These are phyloP conservation scores for Hoplostethus mediterraneus DNA, from an alignment of 2,797 vertebrate species.

Conservation along the genomic window DNA sequence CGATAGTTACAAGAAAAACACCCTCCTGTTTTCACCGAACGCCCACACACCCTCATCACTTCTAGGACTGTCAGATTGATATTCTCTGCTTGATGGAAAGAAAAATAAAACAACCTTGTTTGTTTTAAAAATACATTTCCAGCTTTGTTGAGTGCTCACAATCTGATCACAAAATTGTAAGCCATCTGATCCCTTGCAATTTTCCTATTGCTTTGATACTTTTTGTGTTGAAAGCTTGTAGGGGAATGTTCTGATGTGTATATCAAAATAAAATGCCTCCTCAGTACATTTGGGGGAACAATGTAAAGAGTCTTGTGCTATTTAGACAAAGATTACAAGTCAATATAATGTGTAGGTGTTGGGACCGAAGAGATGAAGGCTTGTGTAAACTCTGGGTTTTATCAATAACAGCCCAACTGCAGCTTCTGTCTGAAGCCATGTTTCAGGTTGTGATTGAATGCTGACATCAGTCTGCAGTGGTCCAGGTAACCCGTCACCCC, in stretches of 20 bases:
- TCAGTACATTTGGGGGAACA: background rate
- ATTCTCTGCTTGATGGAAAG: background rate
- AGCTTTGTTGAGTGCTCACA: background rate
- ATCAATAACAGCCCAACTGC: background rate
- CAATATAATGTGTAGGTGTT: background rate
- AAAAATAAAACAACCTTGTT: background rate
- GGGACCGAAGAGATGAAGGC: background rate
- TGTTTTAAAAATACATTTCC: background rate
- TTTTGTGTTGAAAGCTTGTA: background rate
- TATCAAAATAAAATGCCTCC: background rate
- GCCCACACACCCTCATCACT: background rate
- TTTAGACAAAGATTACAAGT: background rate
- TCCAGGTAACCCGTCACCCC: slow-evolving; percentile 9
- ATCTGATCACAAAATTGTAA: background rate
- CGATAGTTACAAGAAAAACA: background rate
- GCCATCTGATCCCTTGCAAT: background rate
- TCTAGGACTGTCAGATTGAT: background rate
- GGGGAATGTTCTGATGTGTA: background rate
- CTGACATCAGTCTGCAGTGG: slow-evolving; percentile 11
- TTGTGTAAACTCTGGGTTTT: background rate
- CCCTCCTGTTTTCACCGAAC: background rate
- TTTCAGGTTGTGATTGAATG: slow-evolving; percentile 25
- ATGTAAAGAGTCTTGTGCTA: background rate
- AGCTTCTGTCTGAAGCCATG: background rate
- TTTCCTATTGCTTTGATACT: background rate